Base-by-base conservation (phyloP, 2,113 vertebrate species). In the Amphilophus citrinellus region DNA sequence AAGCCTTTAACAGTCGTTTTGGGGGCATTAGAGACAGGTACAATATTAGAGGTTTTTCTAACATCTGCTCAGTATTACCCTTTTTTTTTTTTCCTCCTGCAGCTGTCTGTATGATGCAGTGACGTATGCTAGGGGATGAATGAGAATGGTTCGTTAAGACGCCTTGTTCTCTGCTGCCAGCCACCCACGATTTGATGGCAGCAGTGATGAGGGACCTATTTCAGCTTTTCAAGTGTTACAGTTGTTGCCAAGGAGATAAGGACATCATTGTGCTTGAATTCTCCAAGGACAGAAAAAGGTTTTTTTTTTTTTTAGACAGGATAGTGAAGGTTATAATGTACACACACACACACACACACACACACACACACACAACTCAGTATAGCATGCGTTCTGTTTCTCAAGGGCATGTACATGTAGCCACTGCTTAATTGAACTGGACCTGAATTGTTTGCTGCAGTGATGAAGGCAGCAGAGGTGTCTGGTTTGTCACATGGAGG, bases 181-280 rank as follows among this genome's bases (percentile, higher is more conserved):
- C 86, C 91, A 82, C 90, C 91, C 91, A 91, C 91, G 53, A 90
- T 94, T 91, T 87, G 94, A 95, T 94, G 93, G 93, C 91, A 90
- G 83, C 62, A 83, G 89, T 84, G 93, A 94, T 95, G 91, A 84
- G 86, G 92, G 92, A 93, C 89, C 88, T 84, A 88, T 93, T 94
- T 94, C 86, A 88, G 93, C 90, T 93, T 94, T 95, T 92, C 88
- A 91, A 91, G 91, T 91, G 88, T 92, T 93, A 90, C 93, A 94
- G 93, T 94, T 92, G 93, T 95, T 95, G 91, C 93, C 93, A 95
- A 91, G 93, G 95, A 93, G 95, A 94, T 94, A 93, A 95, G 93
- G 90, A 94, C 88, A 93, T 90, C 91, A 92, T 92, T 95, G 92
- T 94, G 89, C 84, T 91, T 82, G 88, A 93, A 94, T 92, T 93